phyloP scores from a whole-genome alignment of 1,140 invertebrate genomes.

The Drosophila auraria region DNA sequence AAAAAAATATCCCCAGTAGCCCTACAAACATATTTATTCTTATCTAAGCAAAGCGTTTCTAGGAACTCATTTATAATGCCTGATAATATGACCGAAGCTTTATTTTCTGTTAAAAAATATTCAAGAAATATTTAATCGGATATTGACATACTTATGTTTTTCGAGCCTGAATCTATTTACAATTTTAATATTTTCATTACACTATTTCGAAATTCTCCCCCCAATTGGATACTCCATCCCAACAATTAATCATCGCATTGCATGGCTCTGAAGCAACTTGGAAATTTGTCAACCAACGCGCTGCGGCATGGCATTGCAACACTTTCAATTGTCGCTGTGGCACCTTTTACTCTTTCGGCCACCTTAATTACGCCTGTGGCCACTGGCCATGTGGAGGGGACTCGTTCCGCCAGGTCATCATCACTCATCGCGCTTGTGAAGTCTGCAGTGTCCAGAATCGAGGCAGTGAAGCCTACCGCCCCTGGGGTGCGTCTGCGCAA shows the following conservation, averaged over 20 bases:
- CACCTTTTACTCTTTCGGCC: slow-evolving; percentile 38
- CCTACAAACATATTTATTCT: not conserved
- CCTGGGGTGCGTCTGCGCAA: slow-evolving; percentile 71
- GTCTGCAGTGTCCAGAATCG: slow-evolving; percentile 61
- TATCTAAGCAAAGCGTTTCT: not conserved
- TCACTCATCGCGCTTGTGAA: slow-evolving; percentile 34
- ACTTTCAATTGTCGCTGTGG: slow-evolving; percentile 48
- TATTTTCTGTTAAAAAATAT: too few relatives aligned
- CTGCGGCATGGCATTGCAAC: slow-evolving; percentile 25
- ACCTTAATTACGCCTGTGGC: slow-evolving; percentile 54
- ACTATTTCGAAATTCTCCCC: slow-evolving; percentile 2
- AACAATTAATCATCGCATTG: slow-evolving; percentile 32
- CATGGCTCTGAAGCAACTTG: slow-evolving; percentile 13
- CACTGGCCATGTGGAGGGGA: slow-evolving; percentile 28
- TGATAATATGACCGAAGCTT: too few relatives aligned
- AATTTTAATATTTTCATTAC: not conserved
- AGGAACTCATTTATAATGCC: not conserved
- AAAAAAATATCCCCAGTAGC: not conserved
- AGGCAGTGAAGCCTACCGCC: slow-evolving; percentile 53
- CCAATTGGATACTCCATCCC: not conserved
- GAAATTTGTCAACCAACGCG: slow-evolving; percentile 28
- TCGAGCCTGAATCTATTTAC: not conserved
- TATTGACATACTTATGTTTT: too few relatives aligned
- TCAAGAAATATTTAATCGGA: too few relatives aligned
- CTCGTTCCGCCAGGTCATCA: slow-evolving; percentile 44